Percentiles rank a stretch among this genome's conserved stretches.
Evolutionary conservation across 2,888 invertebrate genomes (phyloP).

Genomic region (Tachina grossa): DNA sequence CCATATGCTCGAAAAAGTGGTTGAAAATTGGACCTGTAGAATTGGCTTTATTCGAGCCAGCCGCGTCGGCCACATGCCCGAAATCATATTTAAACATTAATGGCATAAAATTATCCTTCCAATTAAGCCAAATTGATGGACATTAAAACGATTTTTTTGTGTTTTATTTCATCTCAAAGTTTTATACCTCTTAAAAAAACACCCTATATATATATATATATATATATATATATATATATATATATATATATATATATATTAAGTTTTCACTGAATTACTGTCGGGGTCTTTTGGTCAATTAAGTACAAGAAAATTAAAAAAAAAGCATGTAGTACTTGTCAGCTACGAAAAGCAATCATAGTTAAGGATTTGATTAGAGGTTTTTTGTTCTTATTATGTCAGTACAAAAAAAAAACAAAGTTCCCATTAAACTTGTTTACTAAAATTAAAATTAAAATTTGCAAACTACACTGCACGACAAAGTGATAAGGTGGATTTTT

Average conservation of each 20-base stretch:
- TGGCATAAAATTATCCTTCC: no score
- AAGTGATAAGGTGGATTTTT: neutral
- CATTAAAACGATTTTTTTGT: no score
- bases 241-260: conserved; percentile 35
- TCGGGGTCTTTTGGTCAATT: conserved; percentile 65
- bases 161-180: no score
- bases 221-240: no score
- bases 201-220: no score
- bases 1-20: no score
- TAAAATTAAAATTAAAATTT: conserved; percentile 28
- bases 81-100: no score
- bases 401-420: neutral
- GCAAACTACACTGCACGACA: neutral
- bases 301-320: conserved; percentile 28
- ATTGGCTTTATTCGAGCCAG: no score
- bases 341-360: conserved; percentile 26
- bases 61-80: no score
- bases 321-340: conserved; percentile 13
- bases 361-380: conserved; percentile 61
- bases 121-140: no score
- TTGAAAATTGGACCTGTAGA: no score
- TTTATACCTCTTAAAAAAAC: no score
- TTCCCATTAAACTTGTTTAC: conserved; percentile 37
- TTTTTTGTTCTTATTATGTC: conserved; percentile 45
- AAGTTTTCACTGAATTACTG: neutral